phyloP scores from a whole-genome alignment of 2,888 invertebrate genomes.

The Lucinisca nassula region DNA sequence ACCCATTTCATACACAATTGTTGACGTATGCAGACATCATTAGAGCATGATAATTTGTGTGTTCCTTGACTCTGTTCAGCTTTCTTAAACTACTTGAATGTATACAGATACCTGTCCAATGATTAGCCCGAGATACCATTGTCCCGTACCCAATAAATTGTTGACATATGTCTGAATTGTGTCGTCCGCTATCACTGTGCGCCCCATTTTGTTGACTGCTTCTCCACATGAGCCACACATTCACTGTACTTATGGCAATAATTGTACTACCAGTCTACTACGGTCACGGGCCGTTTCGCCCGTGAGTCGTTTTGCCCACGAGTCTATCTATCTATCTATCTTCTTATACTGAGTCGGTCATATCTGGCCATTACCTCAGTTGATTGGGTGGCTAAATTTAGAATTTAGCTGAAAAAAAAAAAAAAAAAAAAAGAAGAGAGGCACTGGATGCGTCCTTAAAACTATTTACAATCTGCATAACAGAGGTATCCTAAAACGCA shows the following conservation, averaged over 20 bases:
- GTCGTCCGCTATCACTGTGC: constrained; percentile 80
- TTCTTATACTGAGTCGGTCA: too few species aligned
- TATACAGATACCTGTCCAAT: constrained; percentile 78
- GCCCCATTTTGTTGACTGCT: constrained; percentile 73
- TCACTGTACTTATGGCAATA: neutral
- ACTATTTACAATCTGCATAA: too few species aligned
- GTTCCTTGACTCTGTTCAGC: neutral
- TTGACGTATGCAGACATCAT: neutral
- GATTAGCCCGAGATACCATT: constrained; percentile 81
- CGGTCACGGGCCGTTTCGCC: too few species aligned
- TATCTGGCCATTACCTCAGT: too few species aligned
- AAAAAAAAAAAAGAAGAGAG: too few species aligned
- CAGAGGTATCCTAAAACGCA: too few species aligned
- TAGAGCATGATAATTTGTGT: neutral
- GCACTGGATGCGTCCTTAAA: too few species aligned
- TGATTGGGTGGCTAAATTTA: too few species aligned
- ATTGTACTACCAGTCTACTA: neutral
- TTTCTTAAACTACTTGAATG: neutral
- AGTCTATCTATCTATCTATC: too few species aligned
- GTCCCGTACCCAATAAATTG: constrained; percentile 70
- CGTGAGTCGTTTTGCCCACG: too few species aligned
- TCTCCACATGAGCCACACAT: neutral
- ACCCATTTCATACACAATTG: neutral
- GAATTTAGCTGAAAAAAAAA: too few species aligned
- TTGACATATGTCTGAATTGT: constrained; percentile 77